phyloP scores from a whole-genome alignment of 2,113 vertebrate species.

The Coptodon rendalli region DNA sequence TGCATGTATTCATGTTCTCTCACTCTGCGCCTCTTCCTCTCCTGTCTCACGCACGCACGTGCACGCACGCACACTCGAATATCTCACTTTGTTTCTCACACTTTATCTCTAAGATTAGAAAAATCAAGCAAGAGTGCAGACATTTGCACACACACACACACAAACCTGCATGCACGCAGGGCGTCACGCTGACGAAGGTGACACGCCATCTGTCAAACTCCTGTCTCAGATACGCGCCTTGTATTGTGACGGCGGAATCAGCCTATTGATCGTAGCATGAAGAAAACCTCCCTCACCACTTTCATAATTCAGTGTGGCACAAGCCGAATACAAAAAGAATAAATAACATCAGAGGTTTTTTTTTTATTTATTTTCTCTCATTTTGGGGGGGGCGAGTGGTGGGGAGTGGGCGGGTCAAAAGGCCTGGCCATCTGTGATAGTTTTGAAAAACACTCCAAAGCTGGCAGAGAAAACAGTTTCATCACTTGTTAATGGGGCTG shows the following conservation, averaged over 20 bases:
- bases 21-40: neutral
- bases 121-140: neutral
- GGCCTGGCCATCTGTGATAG: slow-evolving; percentile 37
- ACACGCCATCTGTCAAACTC: slow-evolving; percentile 61
- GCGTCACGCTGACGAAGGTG: slow-evolving; percentile 55
- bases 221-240: slow-evolving; percentile 35
- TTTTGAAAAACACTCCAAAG: slow-evolving; percentile 15
- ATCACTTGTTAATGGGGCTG: slow-evolving; percentile 28
- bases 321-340: slow-evolving; percentile 39
- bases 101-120: slow-evolving; percentile 33
- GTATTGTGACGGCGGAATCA: slow-evolving; percentile 53
- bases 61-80: neutral
- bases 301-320: slow-evolving; percentile 60
- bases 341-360: slow-evolving; percentile 40
- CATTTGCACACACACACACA: neutral
- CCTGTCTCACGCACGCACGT: neutral
- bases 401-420: neutral
- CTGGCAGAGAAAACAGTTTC: slow-evolving; percentile 27
- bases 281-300: slow-evolving; percentile 40
- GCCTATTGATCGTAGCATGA: slow-evolving; percentile 52
- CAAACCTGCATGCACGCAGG: neutral
- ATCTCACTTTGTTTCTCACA: slow-evolving; percentile 39
- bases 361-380: neutral
- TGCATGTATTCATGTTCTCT: slow-evolving; percentile 27
- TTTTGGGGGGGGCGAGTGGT: neutral